Evolutionary conservation across 2,797 vertebrate species (phyloP).

Genomic region (Sphaeramia orbicularis): DNA sequence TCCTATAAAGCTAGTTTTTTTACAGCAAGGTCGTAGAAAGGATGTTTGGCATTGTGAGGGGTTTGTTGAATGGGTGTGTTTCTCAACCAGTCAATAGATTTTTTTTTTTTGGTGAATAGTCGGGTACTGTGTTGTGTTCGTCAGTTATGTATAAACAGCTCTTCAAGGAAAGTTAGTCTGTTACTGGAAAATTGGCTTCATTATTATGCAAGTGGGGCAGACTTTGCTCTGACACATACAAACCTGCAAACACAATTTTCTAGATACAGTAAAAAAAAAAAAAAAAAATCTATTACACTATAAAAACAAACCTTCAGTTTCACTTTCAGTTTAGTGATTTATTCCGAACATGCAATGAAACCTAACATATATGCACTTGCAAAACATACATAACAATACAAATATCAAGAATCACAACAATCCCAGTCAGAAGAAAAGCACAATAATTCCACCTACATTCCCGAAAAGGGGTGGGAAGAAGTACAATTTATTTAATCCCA

Average conservation of each 20-base stretch:
- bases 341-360: too few relatives aligned
- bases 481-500: too few relatives aligned
- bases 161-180: slow-evolving; percentile 40
- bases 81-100: slow-evolving; percentile 30
- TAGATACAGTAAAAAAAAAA: slow-evolving; percentile 21
- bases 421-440: too few relatives aligned
- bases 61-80: slow-evolving; percentile 16
- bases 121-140: slow-evolving; percentile 11
- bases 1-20: slow-evolving; percentile 19
- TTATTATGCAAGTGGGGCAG: slow-evolving; percentile 39
- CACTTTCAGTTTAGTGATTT: too few relatives aligned
- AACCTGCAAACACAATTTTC: slow-evolving; percentile 2
- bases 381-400: too few relatives aligned
- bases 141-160: slow-evolving; percentile 61
- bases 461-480: too few relatives aligned
- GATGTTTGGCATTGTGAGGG: slow-evolving; percentile 33
- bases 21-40: too few relatives aligned
- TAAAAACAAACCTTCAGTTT: too few relatives aligned
- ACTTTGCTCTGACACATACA: slow-evolving; percentile 42
- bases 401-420: too few relatives aligned
- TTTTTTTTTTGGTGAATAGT: slow-evolving; percentile 33
- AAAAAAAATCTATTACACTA: too few relatives aligned
- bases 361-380: too few relatives aligned
- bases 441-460: too few relatives aligned
- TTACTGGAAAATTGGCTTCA: slow-evolving; percentile 59